Conservation (phyloP, 1,140 invertebrate genomes). For the Heliothis subflexa region DNA sequence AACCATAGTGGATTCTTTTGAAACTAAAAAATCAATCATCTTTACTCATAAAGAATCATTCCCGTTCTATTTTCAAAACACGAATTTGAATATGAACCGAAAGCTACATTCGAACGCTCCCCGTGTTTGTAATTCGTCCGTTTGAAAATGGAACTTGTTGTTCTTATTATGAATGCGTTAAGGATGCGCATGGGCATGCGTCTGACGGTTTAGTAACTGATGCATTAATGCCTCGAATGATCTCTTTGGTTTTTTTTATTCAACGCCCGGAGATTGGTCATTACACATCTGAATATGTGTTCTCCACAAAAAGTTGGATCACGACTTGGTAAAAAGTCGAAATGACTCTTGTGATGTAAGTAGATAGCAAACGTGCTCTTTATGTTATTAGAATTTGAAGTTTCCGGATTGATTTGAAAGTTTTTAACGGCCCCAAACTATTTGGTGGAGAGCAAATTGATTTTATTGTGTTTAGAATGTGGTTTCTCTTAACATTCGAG, state of each 20-base stretch:
- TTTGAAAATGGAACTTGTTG: slow-evolving; percentile 77
- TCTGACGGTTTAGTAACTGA: slow-evolving; percentile 84
- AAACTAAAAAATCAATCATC: slow-evolving; percentile 49
- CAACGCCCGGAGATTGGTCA: slow-evolving; percentile 82
- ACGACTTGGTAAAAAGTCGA: slow-evolving; percentile 78
- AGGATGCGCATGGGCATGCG: slow-evolving; percentile 83
- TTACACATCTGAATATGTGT: slow-evolving; percentile 85
- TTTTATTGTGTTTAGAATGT: slow-evolving; percentile 48
- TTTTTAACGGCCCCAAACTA: slow-evolving; percentile 55
- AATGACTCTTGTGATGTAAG: slow-evolving; percentile 76
- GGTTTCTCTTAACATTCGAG: slow-evolving; percentile 30
- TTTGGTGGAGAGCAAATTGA: slow-evolving; percentile 49
- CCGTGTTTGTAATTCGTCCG: slow-evolving; percentile 76
- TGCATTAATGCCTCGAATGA: slow-evolving; percentile 82
- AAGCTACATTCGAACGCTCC: slow-evolving; percentile 68
- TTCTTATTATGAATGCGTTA: slow-evolving; percentile 82
- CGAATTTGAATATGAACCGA: slow-evolving; percentile 81
- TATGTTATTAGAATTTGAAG: slow-evolving; percentile 79
- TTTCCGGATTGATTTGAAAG: slow-evolving; percentile 80
- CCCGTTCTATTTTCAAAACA: slow-evolving; percentile 79
- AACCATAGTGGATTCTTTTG: slow-evolving; percentile 38
- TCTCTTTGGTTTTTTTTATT: slow-evolving; percentile 75
- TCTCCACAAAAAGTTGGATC: slow-evolving; percentile 78
- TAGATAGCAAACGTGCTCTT: slow-evolving; percentile 80
- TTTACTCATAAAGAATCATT: slow-evolving; percentile 52